Base-by-base conservation (phyloP, 2,888 invertebrate species). In the Polia nebulosa region DNA sequence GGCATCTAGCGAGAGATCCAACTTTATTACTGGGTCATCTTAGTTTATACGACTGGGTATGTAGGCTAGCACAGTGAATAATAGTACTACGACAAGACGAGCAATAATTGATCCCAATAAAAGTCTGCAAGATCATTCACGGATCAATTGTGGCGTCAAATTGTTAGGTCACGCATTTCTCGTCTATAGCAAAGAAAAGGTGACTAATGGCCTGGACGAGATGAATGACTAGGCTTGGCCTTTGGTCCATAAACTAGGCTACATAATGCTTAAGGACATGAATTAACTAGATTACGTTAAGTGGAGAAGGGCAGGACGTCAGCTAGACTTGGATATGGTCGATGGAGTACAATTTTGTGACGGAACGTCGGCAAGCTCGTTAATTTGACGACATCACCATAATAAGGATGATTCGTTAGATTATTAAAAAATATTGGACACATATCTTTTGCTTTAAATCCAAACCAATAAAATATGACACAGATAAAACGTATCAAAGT, bases 1-100 rank as follows among this genome's bases (percentile, higher is more conserved):
- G 17, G 6, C 45, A n/a, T 69, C 61, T 36, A 76, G 44, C 22
- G 25, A 63, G 47, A 53, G 39, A 59, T n/a, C 20, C 8, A 41
- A 29, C 13, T 55, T 34, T 29, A 77, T 49, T 59, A 64, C 55
- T 76, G 68, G 80, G 72, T 51, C 72, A 72, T 55, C 47, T 32
- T 44, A 52, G 17, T n/a, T 34, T 17, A 22, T 25, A 39, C 25
- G 8, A 60, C 3, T 22, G 7, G 11, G 13, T 39, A 56, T 49
- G 45, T 59, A 36, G 39, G 39, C 52, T 70, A 29, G 1, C n/a
- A 32, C 11, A 25, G 47, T 34, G n/a, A 52, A 34, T 32, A 29
- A 41, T 47, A 53, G 45, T 47, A 70, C 39, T 61, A 62, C 20
- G 22, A 45, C 20, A 41, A 41, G 27, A 47, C 11, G 55, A 49